These are phyloP conservation scores for Tigriopus californicus DNA, from an alignment of 2,888 invertebrate genomes.

Conservation along the genomic window DNA sequence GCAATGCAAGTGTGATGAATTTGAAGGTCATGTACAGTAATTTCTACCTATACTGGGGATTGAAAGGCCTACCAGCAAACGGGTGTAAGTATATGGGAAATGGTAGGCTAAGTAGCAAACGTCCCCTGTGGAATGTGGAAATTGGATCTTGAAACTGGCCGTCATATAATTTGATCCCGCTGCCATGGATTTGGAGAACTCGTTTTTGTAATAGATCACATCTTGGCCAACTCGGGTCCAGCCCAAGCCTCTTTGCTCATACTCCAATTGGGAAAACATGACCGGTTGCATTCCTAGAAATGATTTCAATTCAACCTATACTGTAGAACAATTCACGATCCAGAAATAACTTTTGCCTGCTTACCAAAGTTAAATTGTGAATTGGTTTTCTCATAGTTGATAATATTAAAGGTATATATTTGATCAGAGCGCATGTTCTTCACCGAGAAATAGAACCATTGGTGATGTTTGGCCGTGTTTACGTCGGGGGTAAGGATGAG, in stretches of 20 bases:
- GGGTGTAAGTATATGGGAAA: slow-evolving; percentile 64
- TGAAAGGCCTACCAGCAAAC: slow-evolving; percentile 47
- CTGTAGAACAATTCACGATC: background rate
- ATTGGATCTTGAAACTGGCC: slow-evolving; percentile 54
- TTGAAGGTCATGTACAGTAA: no score
- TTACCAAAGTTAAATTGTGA: slow-evolving; percentile 63
- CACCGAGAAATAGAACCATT: slow-evolving; percentile 85
- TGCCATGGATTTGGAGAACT: slow-evolving; percentile 19
- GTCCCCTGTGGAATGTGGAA: slow-evolving; percentile 47
- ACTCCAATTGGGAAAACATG: slow-evolving; percentile 57
- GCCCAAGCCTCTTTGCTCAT: slow-evolving; percentile 25
- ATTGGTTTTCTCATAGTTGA: slow-evolving; percentile 67
- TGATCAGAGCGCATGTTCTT: slow-evolving; percentile 46
- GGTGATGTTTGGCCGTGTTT: slow-evolving; percentile 54
- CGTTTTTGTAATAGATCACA: slow-evolving; percentile 65
- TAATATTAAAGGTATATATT: slow-evolving; percentile 60
- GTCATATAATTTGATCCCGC: slow-evolving; percentile 43
- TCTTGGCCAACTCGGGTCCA: slow-evolving; percentile 55
- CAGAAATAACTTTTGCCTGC: slow-evolving; percentile 19
- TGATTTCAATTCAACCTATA: background rate
- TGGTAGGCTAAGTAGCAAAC: slow-evolving; percentile 71
- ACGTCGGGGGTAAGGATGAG: slow-evolving; percentile 62
- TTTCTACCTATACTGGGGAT: no score
- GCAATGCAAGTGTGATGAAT: no score
- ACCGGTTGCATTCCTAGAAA: slow-evolving; percentile 60